Evolutionary conservation across 2,797 vertebrate species (phyloP), one percentile per base, ranked within the genome.

Genomic region (Steatocranus sp.): DNA sequence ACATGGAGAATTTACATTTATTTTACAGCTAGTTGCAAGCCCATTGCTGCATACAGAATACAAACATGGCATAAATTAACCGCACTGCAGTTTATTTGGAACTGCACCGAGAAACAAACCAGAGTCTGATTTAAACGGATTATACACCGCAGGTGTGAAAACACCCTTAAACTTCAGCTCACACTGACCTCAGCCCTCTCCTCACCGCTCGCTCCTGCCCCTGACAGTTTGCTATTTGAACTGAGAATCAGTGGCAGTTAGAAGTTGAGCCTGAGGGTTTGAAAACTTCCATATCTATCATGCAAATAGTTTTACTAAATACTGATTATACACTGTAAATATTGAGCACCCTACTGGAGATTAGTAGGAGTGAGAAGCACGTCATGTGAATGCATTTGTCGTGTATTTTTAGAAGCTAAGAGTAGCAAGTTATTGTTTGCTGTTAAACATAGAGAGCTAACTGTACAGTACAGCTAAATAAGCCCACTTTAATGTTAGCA

Each of bases 341-440:
- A 43, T 0, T 43, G 0, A 43, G 12, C 63, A 68, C 0, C 8
- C 25, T 11, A 43, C 25, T 25, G 63, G 12, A 68, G 14, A 68
- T 68, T 41, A 41, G 36, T 25, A 25, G 20, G 2, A 41, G 63
- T 43, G 63, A 17, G 63, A 43, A 43, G 8, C 12, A 0, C 1
- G 43, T 68, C n/a, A 15, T 6, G 12, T 43, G 36, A 68, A 68
- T 17, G 38, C 2, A 2, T 23, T 43, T 11, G 15, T 17, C 38
- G 43, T 25, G 20, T 17, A 9, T 25, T 68, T 66, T 41, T 0
- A 10, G 20, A 25, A 43, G 36, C 20, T 41, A 43, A 43, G 38
- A 17, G 14, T 68, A 43, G 63, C 7, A 4, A 34, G 30, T 43
- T 68, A 43, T 68, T 68, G 14, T 25, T 68, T 68, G 63, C 6